A percentile compares a stretch with the other conserved stretches of the same genome.
phyloP scores from a whole-genome alignment of 2,113 vertebrate species.

The Rallus limicola region DNA sequence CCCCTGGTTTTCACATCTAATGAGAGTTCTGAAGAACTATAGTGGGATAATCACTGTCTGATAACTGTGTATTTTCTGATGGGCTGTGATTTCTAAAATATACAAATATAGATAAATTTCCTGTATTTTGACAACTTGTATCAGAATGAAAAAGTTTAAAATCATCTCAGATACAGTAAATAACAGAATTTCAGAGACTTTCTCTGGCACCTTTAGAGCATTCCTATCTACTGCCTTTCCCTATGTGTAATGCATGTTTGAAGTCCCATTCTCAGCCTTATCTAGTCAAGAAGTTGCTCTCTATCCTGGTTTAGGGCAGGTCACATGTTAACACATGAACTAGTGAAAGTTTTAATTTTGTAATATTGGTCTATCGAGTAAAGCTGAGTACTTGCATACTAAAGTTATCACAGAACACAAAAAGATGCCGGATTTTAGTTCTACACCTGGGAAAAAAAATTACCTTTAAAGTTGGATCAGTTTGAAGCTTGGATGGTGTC shows the following conservation, averaged over 20 bases:
- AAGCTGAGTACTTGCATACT: not conserved
- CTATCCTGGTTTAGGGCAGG: not conserved
- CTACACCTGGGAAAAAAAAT: not conserved
- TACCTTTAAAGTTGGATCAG: not conserved
- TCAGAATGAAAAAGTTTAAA: not conserved
- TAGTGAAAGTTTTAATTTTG: not conserved
- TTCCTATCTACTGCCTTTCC: not conserved
- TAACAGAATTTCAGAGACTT: not conserved
- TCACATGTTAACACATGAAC: not conserved
- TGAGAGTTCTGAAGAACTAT: not conserved
- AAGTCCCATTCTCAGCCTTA: not conserved
- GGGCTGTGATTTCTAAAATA: not conserved
- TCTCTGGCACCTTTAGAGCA: rapidly evolving
- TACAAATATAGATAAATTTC: not conserved
- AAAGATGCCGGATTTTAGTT: not conserved
- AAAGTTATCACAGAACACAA: not conserved
- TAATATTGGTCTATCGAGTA: not conserved
- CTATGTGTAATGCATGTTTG: not conserved
- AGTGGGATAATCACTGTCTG: not conserved
- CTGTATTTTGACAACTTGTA: not conserved
- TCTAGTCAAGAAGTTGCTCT: not conserved
- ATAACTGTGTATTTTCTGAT: not conserved
- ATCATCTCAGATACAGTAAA: not conserved
- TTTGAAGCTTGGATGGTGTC: not conserved
- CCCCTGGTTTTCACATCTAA: not conserved